These are phyloP conservation scores for Bombus cullumanus DNA, from an alignment of 1,140 invertebrate species.

Conservation along the genomic window DNA sequence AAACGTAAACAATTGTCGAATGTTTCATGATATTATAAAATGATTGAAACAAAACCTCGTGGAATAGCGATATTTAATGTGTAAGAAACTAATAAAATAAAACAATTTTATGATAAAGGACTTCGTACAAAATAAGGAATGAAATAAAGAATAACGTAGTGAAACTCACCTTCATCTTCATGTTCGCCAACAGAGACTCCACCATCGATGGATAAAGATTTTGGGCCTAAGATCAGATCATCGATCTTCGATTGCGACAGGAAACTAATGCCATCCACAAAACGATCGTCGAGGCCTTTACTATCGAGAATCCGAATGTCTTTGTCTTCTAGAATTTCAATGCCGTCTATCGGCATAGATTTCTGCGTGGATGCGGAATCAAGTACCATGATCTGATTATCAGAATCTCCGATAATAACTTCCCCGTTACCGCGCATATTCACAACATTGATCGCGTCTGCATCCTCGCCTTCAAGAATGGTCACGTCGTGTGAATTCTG, in stretches of 20 bases:
- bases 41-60: too few species aligned
- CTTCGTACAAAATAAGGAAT: neutral
- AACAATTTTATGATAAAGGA: neutral
- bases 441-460: slow-evolving; percentile 75
- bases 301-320: slow-evolving; percentile 74
- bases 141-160: neutral
- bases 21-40: too few species aligned
- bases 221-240: slow-evolving; percentile 74
- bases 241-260: slow-evolving; percentile 77
- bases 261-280: slow-evolving; percentile 72
- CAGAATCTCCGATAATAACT: slow-evolving; percentile 66
- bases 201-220: slow-evolving; percentile 61
- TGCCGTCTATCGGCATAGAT: slow-evolving; percentile 65
- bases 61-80: neutral
- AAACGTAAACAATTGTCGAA: too few species aligned
- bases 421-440: slow-evolving; percentile 67
- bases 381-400: slow-evolving; percentile 76
- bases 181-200: slow-evolving; percentile 39
- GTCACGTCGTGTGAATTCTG: slow-evolving; percentile 81
- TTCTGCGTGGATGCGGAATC: slow-evolving; percentile 72
- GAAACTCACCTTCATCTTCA: slow-evolving; percentile 63
- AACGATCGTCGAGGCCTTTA: slow-evolving; percentile 75
- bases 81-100: neutral
- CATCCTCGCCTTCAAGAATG: slow-evolving; percentile 78
- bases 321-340: slow-evolving; percentile 78